Base-by-base conservation (phyloP, 2,888 invertebrate genomes). In the Mechanitis messenoides region DNA sequence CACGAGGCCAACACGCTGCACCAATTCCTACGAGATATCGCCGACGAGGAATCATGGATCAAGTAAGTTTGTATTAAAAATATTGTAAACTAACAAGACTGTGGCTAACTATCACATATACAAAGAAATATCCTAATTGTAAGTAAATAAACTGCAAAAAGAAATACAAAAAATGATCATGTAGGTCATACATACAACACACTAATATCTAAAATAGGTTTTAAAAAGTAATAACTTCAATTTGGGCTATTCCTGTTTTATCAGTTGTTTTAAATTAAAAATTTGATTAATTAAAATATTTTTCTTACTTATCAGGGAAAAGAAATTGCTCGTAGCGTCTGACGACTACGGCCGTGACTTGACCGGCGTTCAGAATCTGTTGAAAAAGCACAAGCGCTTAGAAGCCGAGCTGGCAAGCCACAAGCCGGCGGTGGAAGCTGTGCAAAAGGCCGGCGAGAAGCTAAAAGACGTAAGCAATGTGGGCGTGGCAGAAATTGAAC, bases 1-100 rank as follows among this genome's bases (percentile, higher is more conserved):
- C 96, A 97, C 84, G 99, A 99, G 87, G 98, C 99, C 53, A 96
- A 98, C 81, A 98, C 98, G 5, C 92, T 99, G 79, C 99, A 99
- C 85, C 99, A 99, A 90, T 99, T 99, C 95, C 97, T 99, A 93
- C 92, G 99, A 60, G 99, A 99, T 81, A 98, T 99, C 81, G 99
- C 99, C 68, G 99, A 99, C 80, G 99, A 99, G 89, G 99, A 99
- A 87, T 97, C 98, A 6, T 99, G 99, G 99, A 99, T 99, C 83
- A 99, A 98, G 94, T 94, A 65, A 71, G 82, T 77, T 50, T 31
- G 11, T 11, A 42, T 3, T 9, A 9, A 7, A 7, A 42, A 42
- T 9, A 42, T 7, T 42, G 11, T 9, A 20, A 20, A 20, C 20
- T 20, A 20, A 20, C 20, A 20, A 20, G 20, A 42, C 42, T 42